Conservation (phyloP, 2,113 vertebrate species). For the Muntiacus muntjak region DNA sequence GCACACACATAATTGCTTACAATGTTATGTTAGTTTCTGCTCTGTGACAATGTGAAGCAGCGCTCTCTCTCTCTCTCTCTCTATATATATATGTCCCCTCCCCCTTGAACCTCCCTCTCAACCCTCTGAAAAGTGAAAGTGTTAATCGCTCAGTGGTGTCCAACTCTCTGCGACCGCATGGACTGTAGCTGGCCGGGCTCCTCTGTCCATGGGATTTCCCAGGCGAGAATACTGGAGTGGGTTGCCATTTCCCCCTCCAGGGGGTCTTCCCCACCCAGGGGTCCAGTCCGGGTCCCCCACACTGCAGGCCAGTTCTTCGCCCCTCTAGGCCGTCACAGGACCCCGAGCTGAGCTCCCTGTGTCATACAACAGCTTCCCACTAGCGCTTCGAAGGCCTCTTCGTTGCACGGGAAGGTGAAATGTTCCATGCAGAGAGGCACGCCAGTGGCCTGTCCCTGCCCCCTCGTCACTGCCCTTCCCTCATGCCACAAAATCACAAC, state of each 20-base stretch:
- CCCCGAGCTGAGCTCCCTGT: background rate
- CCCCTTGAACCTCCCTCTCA: background rate
- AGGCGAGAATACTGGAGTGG: background rate
- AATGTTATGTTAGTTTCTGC: no score
- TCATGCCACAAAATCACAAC: background rate
- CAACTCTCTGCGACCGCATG: fast-evolving
- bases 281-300: background rate
- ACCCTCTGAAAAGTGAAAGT: background rate
- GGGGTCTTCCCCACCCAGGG: background rate
- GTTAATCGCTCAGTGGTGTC: background rate
- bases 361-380: background rate
- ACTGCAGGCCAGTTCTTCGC: background rate
- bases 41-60: background rate
- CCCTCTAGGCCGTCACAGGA: background rate
- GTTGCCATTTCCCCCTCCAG: background rate
- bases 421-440: background rate
- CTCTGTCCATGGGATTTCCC: background rate
- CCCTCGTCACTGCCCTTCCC: background rate
- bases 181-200: fast-evolving
- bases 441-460: background rate
- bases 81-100: background rate
- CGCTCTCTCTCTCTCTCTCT: background rate
- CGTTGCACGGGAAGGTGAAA: background rate
- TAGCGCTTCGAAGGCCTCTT: background rate
- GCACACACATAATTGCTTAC: no score